phyloP scores from a whole-genome alignment of 2,797 vertebrate genomes.

The Halcyon badia region DNA sequence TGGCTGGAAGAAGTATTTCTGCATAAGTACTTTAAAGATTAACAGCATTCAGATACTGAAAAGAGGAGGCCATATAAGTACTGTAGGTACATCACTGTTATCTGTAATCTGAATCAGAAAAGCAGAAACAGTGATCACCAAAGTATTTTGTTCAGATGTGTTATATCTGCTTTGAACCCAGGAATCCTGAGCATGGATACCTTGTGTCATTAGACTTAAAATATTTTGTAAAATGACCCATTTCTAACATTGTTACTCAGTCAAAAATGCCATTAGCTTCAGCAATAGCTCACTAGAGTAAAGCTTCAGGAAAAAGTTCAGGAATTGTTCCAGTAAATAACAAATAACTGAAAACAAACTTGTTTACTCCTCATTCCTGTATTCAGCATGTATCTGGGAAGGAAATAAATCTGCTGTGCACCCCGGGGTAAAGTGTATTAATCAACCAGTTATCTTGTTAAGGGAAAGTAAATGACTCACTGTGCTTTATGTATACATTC shows the following conservation, averaged over 20 bases:
- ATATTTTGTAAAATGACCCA: background rate
- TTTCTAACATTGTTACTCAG: background rate
- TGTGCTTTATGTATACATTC: constrained; percentile 59
- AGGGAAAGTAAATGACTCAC: constrained; percentile 49
- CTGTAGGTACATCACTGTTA: background rate
- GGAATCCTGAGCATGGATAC: background rate
- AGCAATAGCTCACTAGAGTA: background rate
- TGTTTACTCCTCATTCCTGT: constrained; percentile 57
- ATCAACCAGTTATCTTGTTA: constrained; percentile 75
- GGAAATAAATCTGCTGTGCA: constrained; percentile 67
- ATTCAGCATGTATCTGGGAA: constrained; percentile 63
- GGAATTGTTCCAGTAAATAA: constrained; percentile 31
- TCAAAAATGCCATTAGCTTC: background rate
- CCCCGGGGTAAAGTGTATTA: constrained; percentile 69
- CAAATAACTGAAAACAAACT: constrained; percentile 48
- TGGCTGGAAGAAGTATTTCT: background rate
- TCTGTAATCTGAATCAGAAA: background rate
- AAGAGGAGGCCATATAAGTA: background rate
- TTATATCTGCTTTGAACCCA: background rate
- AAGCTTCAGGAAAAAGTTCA: background rate
- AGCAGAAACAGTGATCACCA: background rate
- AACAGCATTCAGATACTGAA: background rate
- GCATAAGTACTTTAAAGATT: background rate
- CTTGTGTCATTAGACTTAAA: background rate
- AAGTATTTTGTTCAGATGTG: background rate